Conservation (phyloP, 2,888 invertebrate genomes). For the Drosophila mimetica region DNA sequence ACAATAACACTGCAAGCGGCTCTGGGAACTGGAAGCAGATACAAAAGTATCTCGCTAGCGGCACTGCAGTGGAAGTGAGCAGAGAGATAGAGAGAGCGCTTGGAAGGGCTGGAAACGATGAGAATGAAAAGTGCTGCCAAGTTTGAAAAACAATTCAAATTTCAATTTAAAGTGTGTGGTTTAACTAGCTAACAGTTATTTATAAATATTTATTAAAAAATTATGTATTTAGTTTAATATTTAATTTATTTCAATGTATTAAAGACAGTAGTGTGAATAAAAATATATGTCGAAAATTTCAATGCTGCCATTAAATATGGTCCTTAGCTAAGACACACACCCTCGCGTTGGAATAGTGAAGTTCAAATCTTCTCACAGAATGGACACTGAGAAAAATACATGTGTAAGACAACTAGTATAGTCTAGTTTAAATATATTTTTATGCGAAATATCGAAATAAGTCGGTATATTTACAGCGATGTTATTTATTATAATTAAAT, state of each 20-base stretch:
- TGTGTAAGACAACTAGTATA: too few species aligned
- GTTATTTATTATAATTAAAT: too few species aligned
- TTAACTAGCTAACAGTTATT: not conserved
- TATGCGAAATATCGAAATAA: too few species aligned
- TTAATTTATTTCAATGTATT: not conserved
- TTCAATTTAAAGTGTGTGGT: not conserved
- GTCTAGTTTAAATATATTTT: too few species aligned
- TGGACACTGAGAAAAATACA: not conserved
- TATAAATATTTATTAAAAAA: not conserved
- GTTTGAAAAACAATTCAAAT: not conserved
- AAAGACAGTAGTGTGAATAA: not conserved
- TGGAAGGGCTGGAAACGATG: slow-evolving; percentile 29
- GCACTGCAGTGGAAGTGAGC: slow-evolving; percentile 29
- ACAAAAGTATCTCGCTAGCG: slow-evolving; percentile 27
- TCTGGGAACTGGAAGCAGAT: slow-evolving; percentile 23
- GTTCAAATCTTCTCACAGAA: not conserved
- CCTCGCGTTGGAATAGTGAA: not conserved
- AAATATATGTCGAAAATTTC: not conserved
- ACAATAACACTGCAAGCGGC: slow-evolving; percentile 41
- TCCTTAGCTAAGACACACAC: not conserved
- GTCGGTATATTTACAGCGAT: too few species aligned
- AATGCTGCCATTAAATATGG: not conserved
- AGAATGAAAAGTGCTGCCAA: slow-evolving; percentile 46
- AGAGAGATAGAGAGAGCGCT: slow-evolving; percentile 6
- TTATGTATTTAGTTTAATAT: not conserved